phyloP scores from a whole-genome alignment of 2,113 vertebrate species.

The Chamaetylas fuelleborni region DNA sequence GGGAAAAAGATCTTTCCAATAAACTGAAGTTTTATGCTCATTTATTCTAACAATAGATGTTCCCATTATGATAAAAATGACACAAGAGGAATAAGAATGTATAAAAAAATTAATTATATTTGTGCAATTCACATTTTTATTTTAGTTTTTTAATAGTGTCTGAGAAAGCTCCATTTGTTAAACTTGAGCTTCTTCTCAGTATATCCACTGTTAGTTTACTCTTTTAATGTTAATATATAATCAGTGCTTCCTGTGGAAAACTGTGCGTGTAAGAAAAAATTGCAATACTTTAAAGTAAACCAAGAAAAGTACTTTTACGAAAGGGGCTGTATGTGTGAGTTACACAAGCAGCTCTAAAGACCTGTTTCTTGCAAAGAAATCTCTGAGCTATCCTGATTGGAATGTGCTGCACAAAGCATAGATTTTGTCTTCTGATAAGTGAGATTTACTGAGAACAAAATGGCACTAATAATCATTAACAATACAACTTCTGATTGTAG shows the following conservation, averaged over 20 bases:
- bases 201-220: neutral
- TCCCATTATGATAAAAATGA: neutral
- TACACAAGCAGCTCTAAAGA: neutral
- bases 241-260: neutral
- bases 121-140: neutral
- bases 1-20: neutral
- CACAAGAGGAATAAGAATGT: neutral
- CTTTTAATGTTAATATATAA: neutral
- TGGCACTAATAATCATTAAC: neutral
- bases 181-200: neutral
- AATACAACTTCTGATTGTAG: neutral
- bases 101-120: neutral
- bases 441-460: neutral
- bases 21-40: neutral
- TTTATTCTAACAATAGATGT: neutral
- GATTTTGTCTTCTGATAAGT: neutral
- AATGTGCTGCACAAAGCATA: neutral
- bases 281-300: neutral
- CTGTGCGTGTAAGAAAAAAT: neutral
- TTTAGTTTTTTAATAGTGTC: neutral
- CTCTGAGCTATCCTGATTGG: neutral
- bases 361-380: neutral
- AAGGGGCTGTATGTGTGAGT: neutral
- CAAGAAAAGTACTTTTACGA: neutral
- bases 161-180: neutral